phyloP scores from a whole-genome alignment of 2,888 invertebrate species.

The Caenorhabditis sinica region DNA sequence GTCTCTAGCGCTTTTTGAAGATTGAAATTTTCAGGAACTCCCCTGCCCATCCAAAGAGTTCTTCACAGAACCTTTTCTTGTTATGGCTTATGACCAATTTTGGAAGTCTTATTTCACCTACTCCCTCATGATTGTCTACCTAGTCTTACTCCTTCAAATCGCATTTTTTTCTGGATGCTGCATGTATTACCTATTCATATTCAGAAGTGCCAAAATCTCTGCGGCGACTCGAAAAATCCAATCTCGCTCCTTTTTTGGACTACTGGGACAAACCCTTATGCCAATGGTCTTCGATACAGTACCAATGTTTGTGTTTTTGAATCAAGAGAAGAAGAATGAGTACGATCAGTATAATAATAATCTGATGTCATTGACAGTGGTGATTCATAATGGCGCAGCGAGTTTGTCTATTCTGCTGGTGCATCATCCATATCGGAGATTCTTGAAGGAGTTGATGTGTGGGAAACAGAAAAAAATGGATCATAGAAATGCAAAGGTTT shows the following conservation, averaged over 20 bases:
- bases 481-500: neutral
- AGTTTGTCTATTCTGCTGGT: constrained; percentile 19
- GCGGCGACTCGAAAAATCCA: neutral
- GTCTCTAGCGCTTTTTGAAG: no score
- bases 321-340: neutral
- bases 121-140: neutral
- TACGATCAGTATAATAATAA: constrained; percentile 13
- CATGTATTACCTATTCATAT: constrained; percentile 11
- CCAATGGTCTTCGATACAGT: neutral
- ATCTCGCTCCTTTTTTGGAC: neutral
- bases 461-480: neutral
- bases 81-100: neutral
- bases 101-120: constrained; percentile 12
- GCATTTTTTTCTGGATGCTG: constrained; percentile 14
- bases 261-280: neutral
- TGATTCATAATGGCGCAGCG: constrained; percentile 5
- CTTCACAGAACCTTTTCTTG: constrained; percentile 22
- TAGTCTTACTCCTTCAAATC: neutral
- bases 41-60: constrained; percentile 24
- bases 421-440: constrained; percentile 8
- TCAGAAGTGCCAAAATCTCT: neutral
- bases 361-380: neutral
- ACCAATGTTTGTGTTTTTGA: constrained; percentile 7
- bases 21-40: neutral
- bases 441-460: neutral